Evolutionary conservation across 2,797 vertebrate species (phyloP).

Genomic region (Phoebastria nigripes): DNA sequence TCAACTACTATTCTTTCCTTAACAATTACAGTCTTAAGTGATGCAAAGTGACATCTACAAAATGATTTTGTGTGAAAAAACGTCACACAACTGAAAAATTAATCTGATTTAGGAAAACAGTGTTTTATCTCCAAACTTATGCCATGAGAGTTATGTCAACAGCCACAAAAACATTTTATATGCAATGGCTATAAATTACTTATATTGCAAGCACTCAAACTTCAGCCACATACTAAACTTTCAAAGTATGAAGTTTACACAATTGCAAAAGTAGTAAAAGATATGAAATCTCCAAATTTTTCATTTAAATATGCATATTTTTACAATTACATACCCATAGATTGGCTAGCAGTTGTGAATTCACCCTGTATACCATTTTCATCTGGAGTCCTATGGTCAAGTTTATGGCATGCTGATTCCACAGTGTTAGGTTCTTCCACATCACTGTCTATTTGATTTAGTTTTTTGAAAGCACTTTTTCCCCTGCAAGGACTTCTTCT

Average conservation of each 20-base stretch:
- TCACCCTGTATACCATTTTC: constrained; percentile 74
- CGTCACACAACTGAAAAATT: neutral
- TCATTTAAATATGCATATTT: neutral
- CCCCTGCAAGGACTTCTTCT: constrained; percentile 66
- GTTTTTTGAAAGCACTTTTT: constrained; percentile 72
- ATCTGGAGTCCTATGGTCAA: constrained; percentile 67
- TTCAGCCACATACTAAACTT: neutral
- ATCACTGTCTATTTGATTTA: constrained; percentile 69
- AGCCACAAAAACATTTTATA: neutral
- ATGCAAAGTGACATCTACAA: neutral
- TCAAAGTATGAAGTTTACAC: neutral
- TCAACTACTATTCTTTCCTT: neutral
- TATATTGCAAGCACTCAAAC: neutral
- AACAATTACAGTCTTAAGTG: neutral
- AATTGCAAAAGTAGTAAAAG: neutral
- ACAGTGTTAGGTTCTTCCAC: constrained; percentile 67
- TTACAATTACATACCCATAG: constrained; percentile 71
- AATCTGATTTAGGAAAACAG: neutral
- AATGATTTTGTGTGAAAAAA: neutral
- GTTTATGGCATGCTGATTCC: constrained; percentile 70
- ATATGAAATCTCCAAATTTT: neutral
- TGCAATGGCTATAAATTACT: neutral
- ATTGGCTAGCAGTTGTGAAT: constrained; percentile 73
- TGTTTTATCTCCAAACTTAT: neutral
- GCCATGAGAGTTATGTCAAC: neutral